Evolutionary conservation across 2,797 vertebrate genomes (phyloP).

Genomic region (Anniella stebbinsi): DNA sequence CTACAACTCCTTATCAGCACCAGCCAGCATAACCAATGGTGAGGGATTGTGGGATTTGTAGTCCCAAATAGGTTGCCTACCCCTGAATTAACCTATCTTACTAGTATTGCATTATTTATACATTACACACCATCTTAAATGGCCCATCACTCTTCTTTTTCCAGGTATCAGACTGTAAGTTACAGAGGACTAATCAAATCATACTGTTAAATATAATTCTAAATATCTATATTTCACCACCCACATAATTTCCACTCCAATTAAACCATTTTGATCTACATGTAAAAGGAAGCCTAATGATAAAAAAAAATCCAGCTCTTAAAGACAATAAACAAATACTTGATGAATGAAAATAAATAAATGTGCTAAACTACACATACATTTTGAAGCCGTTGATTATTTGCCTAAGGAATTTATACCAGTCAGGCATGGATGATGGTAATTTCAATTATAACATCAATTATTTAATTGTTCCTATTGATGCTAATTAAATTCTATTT

Average conservation of each 20-base stretch:
- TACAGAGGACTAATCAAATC: neutral
- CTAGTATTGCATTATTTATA: neutral
- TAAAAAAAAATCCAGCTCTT: neutral
- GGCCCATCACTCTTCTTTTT: neutral
- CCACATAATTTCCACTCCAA: neutral
- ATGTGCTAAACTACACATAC: neutral
- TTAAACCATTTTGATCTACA: neutral
- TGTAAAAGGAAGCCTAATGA: neutral
- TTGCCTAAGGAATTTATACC: neutral
- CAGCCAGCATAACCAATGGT: no score
- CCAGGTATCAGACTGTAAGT: neutral
- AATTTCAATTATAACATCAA: neutral
- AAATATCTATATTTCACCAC: neutral
- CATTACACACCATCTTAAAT: neutral
- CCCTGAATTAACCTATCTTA: neutral
- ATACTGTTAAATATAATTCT: neutral
- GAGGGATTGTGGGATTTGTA: no score
- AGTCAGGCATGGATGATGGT: neutral
- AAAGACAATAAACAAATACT: neutral
- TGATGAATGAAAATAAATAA: neutral
- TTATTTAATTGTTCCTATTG: neutral
- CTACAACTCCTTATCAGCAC: no score
- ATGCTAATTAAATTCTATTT: constrained; percentile 22
- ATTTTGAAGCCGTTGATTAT: neutral
- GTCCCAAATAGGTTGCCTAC: neutral